phyloP scores from a whole-genome alignment of 1,140 invertebrate genomes.

The Hirudo medicinalis region DNA sequence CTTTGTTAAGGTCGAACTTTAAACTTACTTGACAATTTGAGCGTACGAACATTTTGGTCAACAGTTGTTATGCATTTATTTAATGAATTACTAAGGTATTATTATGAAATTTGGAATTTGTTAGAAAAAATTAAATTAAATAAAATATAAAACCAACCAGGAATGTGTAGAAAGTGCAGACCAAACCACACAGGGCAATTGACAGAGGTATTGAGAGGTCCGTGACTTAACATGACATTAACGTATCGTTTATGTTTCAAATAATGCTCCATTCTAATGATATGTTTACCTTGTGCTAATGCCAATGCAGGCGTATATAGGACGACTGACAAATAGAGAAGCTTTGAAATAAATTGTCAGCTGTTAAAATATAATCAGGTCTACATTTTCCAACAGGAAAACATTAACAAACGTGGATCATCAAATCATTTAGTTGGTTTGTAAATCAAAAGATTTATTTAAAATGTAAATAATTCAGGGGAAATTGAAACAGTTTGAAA shows the following conservation, averaged over 20 bases:
- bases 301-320: slow-evolving; percentile 34
- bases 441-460: too few relatives aligned
- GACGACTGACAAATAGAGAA: slow-evolving; percentile 35
- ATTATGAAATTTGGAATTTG: not conserved
- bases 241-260: too few relatives aligned
- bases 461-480: too few relatives aligned
- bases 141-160: slow-evolving; percentile 49
- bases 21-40: not conserved
- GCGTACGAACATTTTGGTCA: too few relatives aligned
- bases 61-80: not conserved
- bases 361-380: not conserved
- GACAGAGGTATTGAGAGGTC: slow-evolving; percentile 61
- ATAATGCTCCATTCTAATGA: too few relatives aligned
- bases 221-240: slow-evolving; percentile 46
- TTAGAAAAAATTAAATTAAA: not conserved
- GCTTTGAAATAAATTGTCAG: slow-evolving; percentile 22
- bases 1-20: too few relatives aligned
- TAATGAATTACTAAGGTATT: not conserved
- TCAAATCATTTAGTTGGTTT: too few relatives aligned
- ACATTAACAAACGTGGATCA: too few relatives aligned
- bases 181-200: slow-evolving; percentile 46
- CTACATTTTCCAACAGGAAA: too few relatives aligned
- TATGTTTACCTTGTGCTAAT: slow-evolving; percentile 29
- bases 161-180: slow-evolving; percentile 67
- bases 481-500: too few relatives aligned